These are phyloP conservation scores for Agriopis aurantiaria DNA, from an alignment of 2,888 invertebrate genomes.

Conservation along the genomic window DNA sequence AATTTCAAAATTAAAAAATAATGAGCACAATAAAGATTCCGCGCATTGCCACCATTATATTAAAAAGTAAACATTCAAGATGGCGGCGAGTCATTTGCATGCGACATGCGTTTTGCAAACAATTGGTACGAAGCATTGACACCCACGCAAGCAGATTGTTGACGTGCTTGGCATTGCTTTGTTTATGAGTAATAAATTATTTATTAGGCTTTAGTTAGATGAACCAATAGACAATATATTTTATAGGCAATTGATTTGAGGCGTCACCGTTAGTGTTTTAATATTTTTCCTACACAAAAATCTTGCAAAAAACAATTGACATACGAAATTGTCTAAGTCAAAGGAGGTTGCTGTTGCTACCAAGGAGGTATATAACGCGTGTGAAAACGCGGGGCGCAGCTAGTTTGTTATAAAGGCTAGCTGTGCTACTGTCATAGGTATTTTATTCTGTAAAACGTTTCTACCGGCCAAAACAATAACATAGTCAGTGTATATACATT, in stretches of 20 bases:
- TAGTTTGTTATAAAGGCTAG: too few relatives aligned
- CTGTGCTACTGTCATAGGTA: too few relatives aligned
- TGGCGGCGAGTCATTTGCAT: constrained; percentile 36
- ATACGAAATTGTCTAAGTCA: too few relatives aligned
- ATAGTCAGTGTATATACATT: background rate
- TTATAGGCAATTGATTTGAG: background rate
- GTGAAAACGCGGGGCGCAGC: too few relatives aligned
- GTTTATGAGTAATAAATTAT: constrained; percentile 13
- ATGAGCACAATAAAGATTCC: constrained; percentile 18
- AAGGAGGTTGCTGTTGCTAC: too few relatives aligned
- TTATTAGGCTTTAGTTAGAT: constrained; percentile 11
- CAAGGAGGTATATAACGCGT: too few relatives aligned
- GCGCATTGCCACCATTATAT: constrained; percentile 29
- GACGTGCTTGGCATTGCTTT: constrained; percentile 31
- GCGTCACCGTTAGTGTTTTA: too few relatives aligned
- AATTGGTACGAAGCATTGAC: constrained; percentile 48
- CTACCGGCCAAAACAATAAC: background rate
- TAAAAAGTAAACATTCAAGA: constrained; percentile 37
- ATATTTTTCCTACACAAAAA: too few relatives aligned
- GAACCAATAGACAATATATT: constrained; percentile 18
- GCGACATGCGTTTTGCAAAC: constrained; percentile 45
- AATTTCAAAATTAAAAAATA: constrained; percentile 9
- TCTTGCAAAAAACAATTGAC: too few relatives aligned
- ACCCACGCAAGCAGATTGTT: constrained; percentile 26
- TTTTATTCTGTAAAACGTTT: too few relatives aligned